Evolutionary conservation across 2,888 invertebrate species (phyloP).

Genomic region (Acheta domesticus): DNA sequence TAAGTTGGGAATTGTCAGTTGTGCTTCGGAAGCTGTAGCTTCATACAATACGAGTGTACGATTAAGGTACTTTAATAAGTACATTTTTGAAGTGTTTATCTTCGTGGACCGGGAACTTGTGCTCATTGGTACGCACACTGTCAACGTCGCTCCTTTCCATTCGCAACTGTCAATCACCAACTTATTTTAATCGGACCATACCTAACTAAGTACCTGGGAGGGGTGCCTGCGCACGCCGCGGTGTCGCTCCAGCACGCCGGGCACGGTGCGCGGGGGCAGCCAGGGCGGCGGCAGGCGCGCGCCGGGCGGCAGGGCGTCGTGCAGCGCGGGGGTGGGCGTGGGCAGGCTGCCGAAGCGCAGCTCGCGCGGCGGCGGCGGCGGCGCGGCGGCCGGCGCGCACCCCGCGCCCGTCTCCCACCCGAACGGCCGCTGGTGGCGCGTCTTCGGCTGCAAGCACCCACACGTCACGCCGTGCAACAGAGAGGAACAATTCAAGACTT

Average conservation of each 20-base stretch:
- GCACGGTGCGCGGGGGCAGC: slow-evolving; percentile 67
- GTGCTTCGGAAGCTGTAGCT: no score
- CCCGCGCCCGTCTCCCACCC: slow-evolving; percentile 61
- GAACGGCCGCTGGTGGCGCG: slow-evolving; percentile 69
- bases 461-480: no score
- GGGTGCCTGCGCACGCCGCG: slow-evolving; percentile 67
- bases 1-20: no score
- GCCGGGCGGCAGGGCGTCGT: slow-evolving; percentile 48
- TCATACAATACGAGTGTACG: no score
- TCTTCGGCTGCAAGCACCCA: slow-evolving; percentile 59
- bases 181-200: no score
- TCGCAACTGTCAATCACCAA: no score
- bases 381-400: slow-evolving; percentile 38
- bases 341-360: slow-evolving; percentile 65
- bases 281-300: slow-evolving; percentile 49
- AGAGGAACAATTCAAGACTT: no score
- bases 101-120: no score
- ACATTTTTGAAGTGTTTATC: no score
- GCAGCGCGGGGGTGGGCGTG: slow-evolving; percentile 58
- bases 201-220: background rate
- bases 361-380: slow-evolving; percentile 43
- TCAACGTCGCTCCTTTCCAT: no score
- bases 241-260: slow-evolving; percentile 70
- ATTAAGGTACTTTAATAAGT: no score
- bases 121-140: no score